A percentile compares a stretch with the other conserved stretches of the same genome.
Conservation (phyloP, 1,140 invertebrate species). For the Aphaenogaster rudis region DNA sequence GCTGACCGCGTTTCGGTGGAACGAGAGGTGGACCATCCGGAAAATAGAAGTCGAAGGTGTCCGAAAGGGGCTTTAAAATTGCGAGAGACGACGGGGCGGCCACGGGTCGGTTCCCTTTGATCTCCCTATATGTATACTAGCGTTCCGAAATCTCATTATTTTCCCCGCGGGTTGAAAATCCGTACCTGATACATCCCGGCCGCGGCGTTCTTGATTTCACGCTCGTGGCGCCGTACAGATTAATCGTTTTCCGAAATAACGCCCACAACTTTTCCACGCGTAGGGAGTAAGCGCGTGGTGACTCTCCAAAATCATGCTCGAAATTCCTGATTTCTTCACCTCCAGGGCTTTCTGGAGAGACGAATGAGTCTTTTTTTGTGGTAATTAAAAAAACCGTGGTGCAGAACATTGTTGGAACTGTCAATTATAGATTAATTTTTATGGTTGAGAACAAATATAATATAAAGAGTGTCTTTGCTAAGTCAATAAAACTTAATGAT, state of each 20-base stretch:
- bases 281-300: slow-evolving; percentile 21
- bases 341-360: not conserved
- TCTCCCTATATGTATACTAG: slow-evolving; percentile 60
- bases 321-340: not conserved
- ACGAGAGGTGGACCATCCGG: slow-evolving; percentile 63
- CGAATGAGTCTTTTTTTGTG: slow-evolving; percentile 1
- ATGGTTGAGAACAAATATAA: not conserved
- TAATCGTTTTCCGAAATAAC: slow-evolving; percentile 69
- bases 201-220: slow-evolving; percentile 72
- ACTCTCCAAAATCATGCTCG: slow-evolving; percentile 54
- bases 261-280: slow-evolving; percentile 27
- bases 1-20: slow-evolving; percentile 7
- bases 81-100: slow-evolving; percentile 68
- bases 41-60: slow-evolving; percentile 74
- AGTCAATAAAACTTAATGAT: not conserved
- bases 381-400: not conserved
- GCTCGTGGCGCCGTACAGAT: slow-evolving; percentile 60
- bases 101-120: slow-evolving; percentile 71
- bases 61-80: slow-evolving; percentile 71
- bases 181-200: slow-evolving; percentile 27
- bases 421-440: not conserved
- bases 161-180: slow-evolving; percentile 67
- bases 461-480: not conserved
- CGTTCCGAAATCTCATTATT: slow-evolving; percentile 76
- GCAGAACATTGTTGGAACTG: not conserved